Conservation (phyloP, 2,797 vertebrate species). For the Peromyscus nudipes region DNA sequence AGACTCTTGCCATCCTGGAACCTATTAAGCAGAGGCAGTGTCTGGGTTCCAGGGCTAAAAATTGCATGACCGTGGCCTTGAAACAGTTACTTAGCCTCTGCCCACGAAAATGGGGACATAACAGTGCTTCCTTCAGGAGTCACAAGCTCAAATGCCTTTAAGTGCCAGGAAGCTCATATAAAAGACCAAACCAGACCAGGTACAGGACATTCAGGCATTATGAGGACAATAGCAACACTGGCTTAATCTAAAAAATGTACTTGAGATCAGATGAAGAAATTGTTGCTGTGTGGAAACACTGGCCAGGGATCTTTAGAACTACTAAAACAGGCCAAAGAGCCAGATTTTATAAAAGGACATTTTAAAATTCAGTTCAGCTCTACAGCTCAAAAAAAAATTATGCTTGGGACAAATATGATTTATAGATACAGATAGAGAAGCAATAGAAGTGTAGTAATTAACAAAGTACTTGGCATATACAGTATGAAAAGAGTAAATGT, state of each 20-base stretch:
- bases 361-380: slow-evolving; percentile 49
- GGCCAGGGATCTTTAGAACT: not conserved
- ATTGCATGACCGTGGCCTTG: not conserved
- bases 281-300: not conserved
- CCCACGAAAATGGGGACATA: not conserved
- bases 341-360: slow-evolving; percentile 11
- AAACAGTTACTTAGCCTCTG: not conserved
- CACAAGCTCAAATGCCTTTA: not conserved
- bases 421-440: not conserved
- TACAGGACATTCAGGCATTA: too few relatives aligned
- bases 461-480: not conserved
- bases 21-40: not conserved
- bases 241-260: not conserved
- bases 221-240: not conserved
- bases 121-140: not conserved
- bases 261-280: not conserved
- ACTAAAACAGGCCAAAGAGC: not conserved
- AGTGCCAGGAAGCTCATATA: not conserved
- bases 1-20: slow-evolving; percentile 14
- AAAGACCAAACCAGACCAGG: not conserved
- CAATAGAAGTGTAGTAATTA: not conserved
- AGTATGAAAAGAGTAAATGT: not conserved
- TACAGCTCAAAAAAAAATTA: not conserved
- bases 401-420: not conserved
- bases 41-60: not conserved